Percentiles rank a stretch among this genome's conserved stretches.
These are phyloP conservation scores for Leuciscus waleckii DNA, from an alignment of 2,797 vertebrate species.

Conservation along the genomic window DNA sequence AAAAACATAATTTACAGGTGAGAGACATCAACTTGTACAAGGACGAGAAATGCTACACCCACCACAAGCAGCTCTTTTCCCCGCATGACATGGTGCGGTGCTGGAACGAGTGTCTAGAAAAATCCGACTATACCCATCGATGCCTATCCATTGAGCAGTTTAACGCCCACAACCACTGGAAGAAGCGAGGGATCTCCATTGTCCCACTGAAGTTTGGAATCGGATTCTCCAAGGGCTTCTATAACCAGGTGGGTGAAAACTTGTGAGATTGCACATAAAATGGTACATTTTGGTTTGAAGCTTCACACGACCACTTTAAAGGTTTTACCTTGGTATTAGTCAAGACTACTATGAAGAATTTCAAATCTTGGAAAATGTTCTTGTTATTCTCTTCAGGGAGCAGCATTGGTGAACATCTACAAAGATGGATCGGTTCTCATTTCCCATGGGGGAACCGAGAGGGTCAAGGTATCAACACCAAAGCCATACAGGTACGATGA, in stretches of 20 bases:
- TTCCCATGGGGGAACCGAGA: slow-evolving; percentile 76
- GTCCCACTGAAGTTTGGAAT: slow-evolving; percentile 83
- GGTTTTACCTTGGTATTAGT: background rate
- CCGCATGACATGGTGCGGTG: slow-evolving; percentile 77
- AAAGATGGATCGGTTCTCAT: slow-evolving; percentile 77
- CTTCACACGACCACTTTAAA: background rate
- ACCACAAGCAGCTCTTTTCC: slow-evolving; percentile 80
- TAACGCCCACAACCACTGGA: slow-evolving; percentile 81
- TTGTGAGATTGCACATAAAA: background rate
- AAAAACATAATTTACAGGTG: slow-evolving; percentile 69
- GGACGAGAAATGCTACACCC: slow-evolving; percentile 70
- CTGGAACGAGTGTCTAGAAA: slow-evolving; percentile 81
- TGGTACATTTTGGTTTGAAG: background rate
- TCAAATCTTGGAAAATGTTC: background rate
- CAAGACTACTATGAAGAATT: background rate
- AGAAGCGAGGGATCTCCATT: slow-evolving; percentile 80
- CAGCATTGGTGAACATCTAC: slow-evolving; percentile 77
- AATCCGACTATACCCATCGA: slow-evolving; percentile 71
- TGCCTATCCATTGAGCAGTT: slow-evolving; percentile 68
- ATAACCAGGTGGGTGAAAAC: slow-evolving; percentile 77
- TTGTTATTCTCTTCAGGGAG: slow-evolving; percentile 65
- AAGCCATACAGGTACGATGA: slow-evolving; percentile 74
- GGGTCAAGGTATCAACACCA: slow-evolving; percentile 79
- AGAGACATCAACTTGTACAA: slow-evolving; percentile 86
- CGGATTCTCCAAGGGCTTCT: slow-evolving; percentile 71